Evolutionary conservation across 2,888 invertebrate genomes (phyloP).

Genomic region (Cephus rjabovi): DNA sequence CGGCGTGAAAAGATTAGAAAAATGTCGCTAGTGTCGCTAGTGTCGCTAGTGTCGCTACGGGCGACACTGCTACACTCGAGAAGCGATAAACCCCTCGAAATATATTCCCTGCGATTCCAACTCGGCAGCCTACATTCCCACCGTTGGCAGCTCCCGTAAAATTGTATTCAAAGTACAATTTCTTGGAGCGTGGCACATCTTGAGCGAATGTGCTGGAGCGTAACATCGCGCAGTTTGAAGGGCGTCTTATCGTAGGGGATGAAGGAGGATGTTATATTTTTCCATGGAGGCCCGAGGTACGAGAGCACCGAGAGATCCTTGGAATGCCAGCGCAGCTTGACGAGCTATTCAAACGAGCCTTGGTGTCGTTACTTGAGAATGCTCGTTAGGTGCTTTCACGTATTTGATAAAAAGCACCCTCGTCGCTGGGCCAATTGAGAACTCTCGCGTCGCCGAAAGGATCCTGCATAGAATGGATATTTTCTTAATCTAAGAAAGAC

Average conservation of each 20-base stretch:
- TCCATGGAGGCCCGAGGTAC: neutral
- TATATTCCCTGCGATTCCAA: slow-evolving; percentile 35
- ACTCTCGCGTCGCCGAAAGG: neutral
- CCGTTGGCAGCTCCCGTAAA: slow-evolving; percentile 15
- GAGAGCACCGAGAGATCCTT: too few species aligned
- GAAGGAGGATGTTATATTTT: slow-evolving; percentile 1
- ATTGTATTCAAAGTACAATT: slow-evolving; percentile 26
- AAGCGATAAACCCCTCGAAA: slow-evolving; percentile 44
- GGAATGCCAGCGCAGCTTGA: too few species aligned
- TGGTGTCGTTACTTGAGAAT: too few species aligned
- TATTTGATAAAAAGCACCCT: too few species aligned
- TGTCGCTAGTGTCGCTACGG: too few species aligned
- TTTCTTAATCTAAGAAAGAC: too few species aligned
- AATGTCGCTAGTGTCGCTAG: slow-evolving; percentile 23
- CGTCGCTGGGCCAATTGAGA: too few species aligned
- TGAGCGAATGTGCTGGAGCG: slow-evolving; percentile 19
- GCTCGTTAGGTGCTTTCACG: too few species aligned
- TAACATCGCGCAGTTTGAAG: slow-evolving; percentile 5
- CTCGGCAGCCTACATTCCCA: neutral
- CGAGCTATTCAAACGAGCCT: too few species aligned
- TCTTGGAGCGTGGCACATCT: slow-evolving; percentile 20
- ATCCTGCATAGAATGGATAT: too few species aligned
- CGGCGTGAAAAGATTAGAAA: slow-evolving; percentile 48
- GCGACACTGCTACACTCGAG: slow-evolving; percentile 23
- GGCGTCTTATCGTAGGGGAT: slow-evolving; percentile 5